Percentiles rank a stretch among this genome's conserved stretches.
These are phyloP conservation scores for Trachythela sp. DNA, from an alignment of 64 coral and sea anemone species.

Conservation along the genomic window DNA sequence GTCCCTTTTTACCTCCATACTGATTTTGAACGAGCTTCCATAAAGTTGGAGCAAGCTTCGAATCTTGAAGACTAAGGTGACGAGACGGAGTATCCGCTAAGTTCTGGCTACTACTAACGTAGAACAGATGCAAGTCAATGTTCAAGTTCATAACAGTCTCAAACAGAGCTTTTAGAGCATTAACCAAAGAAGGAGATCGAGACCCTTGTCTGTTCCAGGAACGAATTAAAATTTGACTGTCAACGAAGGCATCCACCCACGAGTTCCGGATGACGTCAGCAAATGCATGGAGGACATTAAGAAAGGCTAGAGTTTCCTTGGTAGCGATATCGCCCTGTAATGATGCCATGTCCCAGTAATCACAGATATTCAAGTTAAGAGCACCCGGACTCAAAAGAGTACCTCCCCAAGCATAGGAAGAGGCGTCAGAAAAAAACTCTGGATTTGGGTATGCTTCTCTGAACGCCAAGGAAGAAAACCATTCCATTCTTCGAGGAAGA, in stretches of 20 bases:
- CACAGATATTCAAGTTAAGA: background rate
- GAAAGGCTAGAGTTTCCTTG: constrained; percentile 14
- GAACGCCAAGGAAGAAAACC: background rate
- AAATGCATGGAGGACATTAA: constrained; percentile 19
- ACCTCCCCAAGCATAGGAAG: background rate
- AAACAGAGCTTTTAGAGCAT: constrained; percentile 12
- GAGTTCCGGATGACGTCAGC: background rate
- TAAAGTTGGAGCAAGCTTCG: background rate
- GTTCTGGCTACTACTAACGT: background rate
- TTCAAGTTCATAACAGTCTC: background rate
- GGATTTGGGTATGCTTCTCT: background rate
- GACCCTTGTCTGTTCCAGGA: constrained; percentile 22
- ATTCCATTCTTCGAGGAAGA: background rate
- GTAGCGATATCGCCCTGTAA: background rate
- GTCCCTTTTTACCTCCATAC: background rate
- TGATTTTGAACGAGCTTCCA: background rate
- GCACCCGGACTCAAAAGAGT: background rate
- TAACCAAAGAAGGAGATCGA: background rate
- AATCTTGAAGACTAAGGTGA: background rate
- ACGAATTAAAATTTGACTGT: constrained; percentile 13
- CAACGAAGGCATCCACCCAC: constrained; percentile 12
- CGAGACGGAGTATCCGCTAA: background rate
- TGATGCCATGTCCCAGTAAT: no score
- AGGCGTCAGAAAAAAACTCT: background rate
- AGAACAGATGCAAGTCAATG: background rate